A percentile compares a stretch with the other conserved stretches of the same genome.
phyloP scores from a whole-genome alignment of 2,113 vertebrate genomes.

The Ceyx margarethae region DNA sequence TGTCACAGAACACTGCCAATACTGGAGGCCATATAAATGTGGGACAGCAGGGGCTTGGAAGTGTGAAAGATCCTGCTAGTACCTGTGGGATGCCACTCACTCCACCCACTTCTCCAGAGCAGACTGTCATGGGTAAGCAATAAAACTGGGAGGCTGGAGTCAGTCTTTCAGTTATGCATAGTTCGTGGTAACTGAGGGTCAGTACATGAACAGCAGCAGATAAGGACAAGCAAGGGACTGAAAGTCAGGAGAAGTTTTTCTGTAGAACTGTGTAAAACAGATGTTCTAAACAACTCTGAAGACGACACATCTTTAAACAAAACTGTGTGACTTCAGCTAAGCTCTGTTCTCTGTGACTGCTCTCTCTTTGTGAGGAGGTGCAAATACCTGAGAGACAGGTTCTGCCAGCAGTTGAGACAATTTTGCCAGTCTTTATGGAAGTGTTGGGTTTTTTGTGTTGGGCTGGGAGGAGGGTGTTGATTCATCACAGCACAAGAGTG shows the following conservation, averaged over 20 bases:
- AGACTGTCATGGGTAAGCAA: conserved; percentile 83
- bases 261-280: background rate
- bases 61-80: conserved; percentile 83
- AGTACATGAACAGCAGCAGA: background rate
- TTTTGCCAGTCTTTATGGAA: background rate
- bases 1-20: conserved; percentile 80
- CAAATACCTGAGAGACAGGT: background rate
- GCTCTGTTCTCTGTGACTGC: background rate
- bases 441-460: background rate
- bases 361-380: background rate
- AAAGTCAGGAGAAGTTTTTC: background rate
- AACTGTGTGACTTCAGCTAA: background rate
- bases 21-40: conserved; percentile 72
- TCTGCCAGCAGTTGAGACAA: background rate
- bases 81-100: conserved; percentile 93
- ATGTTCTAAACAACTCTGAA: background rate
- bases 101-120: conserved; percentile 94
- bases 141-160: background rate
- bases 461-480: background rate
- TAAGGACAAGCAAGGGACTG: background rate
- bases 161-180: background rate
- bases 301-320: background rate
- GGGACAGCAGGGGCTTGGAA: conserved; percentile 78
- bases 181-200: background rate
- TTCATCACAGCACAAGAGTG: background rate